Percentiles rank a stretch among this genome's conserved stretches.
These are phyloP conservation scores for Hirtodrosophila histrioides DNA, from an alignment of 2,888 invertebrate genomes.

Conservation along the genomic window DNA sequence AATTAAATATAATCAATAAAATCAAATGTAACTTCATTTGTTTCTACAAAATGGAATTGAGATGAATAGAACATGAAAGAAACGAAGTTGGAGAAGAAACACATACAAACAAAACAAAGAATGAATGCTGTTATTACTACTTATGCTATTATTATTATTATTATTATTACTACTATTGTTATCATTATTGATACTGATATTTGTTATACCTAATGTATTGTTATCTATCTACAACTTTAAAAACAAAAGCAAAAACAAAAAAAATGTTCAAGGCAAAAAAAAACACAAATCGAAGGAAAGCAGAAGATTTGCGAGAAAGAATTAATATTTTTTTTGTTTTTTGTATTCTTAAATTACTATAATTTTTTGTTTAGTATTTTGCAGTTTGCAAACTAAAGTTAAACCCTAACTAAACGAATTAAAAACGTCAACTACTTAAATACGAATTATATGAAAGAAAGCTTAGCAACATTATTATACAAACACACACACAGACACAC, in stretches of 20 bases:
- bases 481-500: constrained; percentile 13
- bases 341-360: constrained; percentile 1
- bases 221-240: constrained; percentile 58
- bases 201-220: constrained; percentile 78
- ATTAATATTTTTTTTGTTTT: constrained; percentile 13
- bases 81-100: constrained; percentile 14
- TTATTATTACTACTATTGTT: constrained; percentile 59
- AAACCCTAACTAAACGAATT: constrained; percentile 41
- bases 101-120: constrained; percentile 46
- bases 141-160: constrained; percentile 54
- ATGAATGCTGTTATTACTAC: constrained; percentile 57
- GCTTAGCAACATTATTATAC: constrained; percentile 42
- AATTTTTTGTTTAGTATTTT: constrained; percentile 22
- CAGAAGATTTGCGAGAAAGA: constrained; percentile 1
- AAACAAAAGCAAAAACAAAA: constrained; percentile 38
- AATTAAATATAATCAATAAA: constrained; percentile 15
- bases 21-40: constrained; percentile 32
- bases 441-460: constrained; percentile 26
- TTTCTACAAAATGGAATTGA: constrained; percentile 57
- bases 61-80: no score
- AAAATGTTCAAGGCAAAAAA: constrained; percentile 25
- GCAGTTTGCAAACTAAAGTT: constrained; percentile 37
- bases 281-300: constrained; percentile 13
- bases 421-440: constrained; percentile 41
- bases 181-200: constrained; percentile 74